Conservation (phyloP, 2,888 invertebrate species). For the Hirtodrosophila trivittata region DNA sequence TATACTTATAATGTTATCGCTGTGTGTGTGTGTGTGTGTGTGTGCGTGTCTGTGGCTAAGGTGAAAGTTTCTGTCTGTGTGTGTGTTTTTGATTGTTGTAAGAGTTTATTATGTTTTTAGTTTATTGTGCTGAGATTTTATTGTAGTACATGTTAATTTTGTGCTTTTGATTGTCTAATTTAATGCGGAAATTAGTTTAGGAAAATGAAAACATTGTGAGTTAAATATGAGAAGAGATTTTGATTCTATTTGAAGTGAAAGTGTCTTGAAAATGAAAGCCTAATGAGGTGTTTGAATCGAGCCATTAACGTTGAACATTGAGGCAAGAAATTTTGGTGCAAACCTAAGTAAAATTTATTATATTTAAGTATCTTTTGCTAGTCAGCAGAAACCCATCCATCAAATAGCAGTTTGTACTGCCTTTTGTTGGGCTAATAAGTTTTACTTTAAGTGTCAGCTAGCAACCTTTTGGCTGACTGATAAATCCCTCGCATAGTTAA, state of each 20-base stretch:
- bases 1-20: too few relatives aligned
- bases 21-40: conserved; percentile 14
- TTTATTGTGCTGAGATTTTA: conserved; percentile 9
- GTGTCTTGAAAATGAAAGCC: too few relatives aligned
- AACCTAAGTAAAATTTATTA: too few relatives aligned
- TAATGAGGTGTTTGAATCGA: too few relatives aligned
- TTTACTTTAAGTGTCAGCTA: conserved; percentile 26
- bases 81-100: conserved; percentile 26
- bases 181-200: conserved; percentile 65
- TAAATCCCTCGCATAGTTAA: conserved; percentile 39
- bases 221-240: conserved; percentile 46
- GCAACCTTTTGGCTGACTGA: conserved; percentile 60
- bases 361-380: too few relatives aligned
- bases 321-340: too few relatives aligned
- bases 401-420: too few relatives aligned
- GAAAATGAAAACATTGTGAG: conserved; percentile 36
- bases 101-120: conserved; percentile 31
- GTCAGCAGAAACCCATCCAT: too few relatives aligned
- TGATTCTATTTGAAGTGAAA: conserved; percentile 48
- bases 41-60: conserved; percentile 29
- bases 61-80: conserved; percentile 57
- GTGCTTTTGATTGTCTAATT: conserved; percentile 67
- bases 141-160: conserved; percentile 35
- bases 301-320: too few relatives aligned
- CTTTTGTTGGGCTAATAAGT: too few relatives aligned